Evolutionary conservation across 2,113 vertebrate genomes (phyloP), one percentile per base, ranked within the genome.

Genomic region (Dicentrarchus labrax): DNA sequence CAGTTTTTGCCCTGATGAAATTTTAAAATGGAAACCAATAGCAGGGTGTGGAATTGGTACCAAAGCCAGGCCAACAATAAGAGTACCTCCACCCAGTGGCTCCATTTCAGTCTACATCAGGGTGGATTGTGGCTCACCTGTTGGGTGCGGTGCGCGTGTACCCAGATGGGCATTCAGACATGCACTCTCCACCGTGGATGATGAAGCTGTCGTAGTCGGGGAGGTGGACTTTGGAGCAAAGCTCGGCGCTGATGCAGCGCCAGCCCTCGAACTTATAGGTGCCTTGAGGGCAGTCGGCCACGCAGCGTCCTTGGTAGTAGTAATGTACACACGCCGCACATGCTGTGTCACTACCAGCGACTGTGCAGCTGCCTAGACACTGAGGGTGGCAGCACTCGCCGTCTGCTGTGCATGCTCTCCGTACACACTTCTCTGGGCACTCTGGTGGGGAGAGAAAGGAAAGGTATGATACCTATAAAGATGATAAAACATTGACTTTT

Each of bases 211-310:
- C 96, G 0, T 80, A 89, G 3, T 97, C 96, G 0, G 94, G 86
- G 16, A 96, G 94, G 0, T 95, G 96, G 78, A 97, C 94, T 54
- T 91, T 95, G 89, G 97, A 95, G 77, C 98, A 99, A 15, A 96
- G 91, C 39, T 98, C 96, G 0, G 95, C 95, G 2, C 96, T 97
- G 89, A 99, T 96, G 2, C 98, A 99, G 84, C 97, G 97, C 98
- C 98, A 99, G 88, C 97, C 98, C 91, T 99, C 97, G 0, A 99
- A 99, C 86, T 94, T 95, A 95, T 97, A 99, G 62, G 97, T 99
- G 92, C 94, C 96, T 0, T 92, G 92, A 0, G 98, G 98, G 78
- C 98, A 99, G 92, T 94, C 94, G 10, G 96, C 92, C 85, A 99
- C 95, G 15, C 98, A 99, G 90, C 94, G 94, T 0, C 97, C 97